A percentile compares a stretch with the other conserved stretches of the same genome.
phyloP scores from a whole-genome alignment of 2,888 invertebrate genomes.

The Catocala sponsa region DNA sequence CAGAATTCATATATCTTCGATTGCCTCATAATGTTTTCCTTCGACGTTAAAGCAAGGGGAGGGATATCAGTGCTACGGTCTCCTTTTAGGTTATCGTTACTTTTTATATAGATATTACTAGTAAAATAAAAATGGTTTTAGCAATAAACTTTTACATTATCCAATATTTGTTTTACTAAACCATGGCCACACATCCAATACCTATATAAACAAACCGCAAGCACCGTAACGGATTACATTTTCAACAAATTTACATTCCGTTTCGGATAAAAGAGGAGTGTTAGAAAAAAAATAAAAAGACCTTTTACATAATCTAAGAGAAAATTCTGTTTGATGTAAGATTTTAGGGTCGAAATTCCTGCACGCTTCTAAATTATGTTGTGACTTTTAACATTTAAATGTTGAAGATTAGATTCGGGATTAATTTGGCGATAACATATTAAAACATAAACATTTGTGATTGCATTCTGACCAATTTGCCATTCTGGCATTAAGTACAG shows the following conservation, averaged over 20 bases:
- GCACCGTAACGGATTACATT: conserved; percentile 36
- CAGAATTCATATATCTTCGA: no score
- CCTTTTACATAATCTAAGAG: conserved; percentile 16
- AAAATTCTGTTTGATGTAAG: conserved; percentile 21
- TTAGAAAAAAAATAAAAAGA: conserved; percentile 25
- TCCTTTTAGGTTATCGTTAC: no score
- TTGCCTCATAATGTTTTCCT: no score
- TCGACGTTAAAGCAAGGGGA: no score
- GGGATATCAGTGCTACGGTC: no score
- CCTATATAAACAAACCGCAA: conserved; percentile 23
- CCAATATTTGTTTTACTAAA: not conserved
- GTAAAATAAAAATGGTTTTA: not conserved
- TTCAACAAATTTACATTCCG: conserved; percentile 45
- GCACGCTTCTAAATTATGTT: not conserved
- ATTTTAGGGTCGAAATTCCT: not conserved
- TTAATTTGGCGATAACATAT: no score
- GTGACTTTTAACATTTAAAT: not conserved
- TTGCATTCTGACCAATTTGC: no score
- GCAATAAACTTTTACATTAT: not conserved
- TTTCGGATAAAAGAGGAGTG: conserved; percentile 28
- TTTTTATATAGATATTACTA: no score
- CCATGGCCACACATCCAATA: conserved; percentile 13
- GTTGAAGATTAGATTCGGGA: no score
- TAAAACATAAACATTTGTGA: no score
- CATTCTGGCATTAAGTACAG: no score